phyloP scores from a whole-genome alignment of 2,113 vertebrate genomes.

The Falco punctatus region DNA sequence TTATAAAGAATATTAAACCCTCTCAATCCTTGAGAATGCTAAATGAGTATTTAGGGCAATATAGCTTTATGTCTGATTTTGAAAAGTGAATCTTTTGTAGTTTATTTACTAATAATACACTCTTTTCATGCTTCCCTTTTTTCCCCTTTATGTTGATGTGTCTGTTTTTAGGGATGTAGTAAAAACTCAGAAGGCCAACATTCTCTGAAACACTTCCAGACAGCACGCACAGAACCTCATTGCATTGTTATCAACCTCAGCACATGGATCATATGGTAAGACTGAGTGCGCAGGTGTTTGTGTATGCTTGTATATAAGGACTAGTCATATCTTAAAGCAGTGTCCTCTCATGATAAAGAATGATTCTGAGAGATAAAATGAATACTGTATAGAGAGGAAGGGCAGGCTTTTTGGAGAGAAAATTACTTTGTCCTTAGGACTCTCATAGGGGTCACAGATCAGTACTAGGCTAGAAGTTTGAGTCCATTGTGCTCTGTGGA shows the following conservation, averaged over 20 bases:
- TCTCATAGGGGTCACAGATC: neutral
- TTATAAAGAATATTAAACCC: neutral
- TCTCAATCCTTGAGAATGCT: neutral
- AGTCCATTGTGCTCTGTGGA: neutral
- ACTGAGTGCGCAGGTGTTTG: neutral
- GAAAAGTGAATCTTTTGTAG: neutral
- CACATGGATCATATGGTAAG: slow-evolving; percentile 95
- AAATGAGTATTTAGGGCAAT: neutral
- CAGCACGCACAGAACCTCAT: slow-evolving; percentile 82
- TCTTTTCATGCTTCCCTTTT: neutral
- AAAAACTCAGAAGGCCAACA: slow-evolving; percentile 88
- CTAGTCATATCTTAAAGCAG: neutral
- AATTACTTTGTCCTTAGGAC: neutral
- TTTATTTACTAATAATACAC: neutral
- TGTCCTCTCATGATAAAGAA: neutral
- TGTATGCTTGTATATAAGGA: neutral
- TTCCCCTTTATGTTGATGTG: neutral
- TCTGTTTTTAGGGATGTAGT: slow-evolving; percentile 84
- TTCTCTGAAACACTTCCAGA: slow-evolving; percentile 88
- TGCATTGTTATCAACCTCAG: slow-evolving; percentile 91
- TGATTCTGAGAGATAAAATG: neutral
- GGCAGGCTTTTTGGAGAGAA: neutral
- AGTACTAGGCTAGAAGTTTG: neutral
- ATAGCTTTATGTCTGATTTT: neutral
- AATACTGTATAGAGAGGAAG: neutral